Evolutionary conservation across 2,888 invertebrate genomes (phyloP), one percentile per base, ranked within the genome.

Genomic region (Leucoptera coffeella): DNA sequence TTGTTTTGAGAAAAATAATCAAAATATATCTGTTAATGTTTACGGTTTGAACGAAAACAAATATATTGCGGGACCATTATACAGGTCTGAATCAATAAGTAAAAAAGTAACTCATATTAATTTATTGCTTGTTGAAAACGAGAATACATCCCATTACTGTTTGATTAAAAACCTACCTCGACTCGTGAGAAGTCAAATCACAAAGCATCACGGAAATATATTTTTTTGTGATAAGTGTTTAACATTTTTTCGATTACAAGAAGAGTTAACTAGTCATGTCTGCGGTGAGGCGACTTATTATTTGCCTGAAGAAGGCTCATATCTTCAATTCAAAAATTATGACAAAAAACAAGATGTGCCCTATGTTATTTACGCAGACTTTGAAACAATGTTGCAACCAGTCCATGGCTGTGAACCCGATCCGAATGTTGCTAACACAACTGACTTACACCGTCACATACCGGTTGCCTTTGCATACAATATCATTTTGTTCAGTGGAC

Each of bases 251-350:
- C 12, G n/a, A 8, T 23, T 12, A 15, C 10, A 4, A 15, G 27
- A 24, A 12, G 15, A 27, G 14, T 14, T 22, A 7, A 15, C 23
- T 14, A 15, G 14, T 28, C 32, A 32, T 23, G 15, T 25, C 8
- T 32, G 32, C 14, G 12, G 27, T 13, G 26, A 26, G 2, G 15
- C 25, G 10, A 15, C 25, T 5, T 29, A 27, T 9, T 15, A 25
- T 3, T 29, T 32, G 19, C 29, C 32, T 9, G 22, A 32, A 22
- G 21, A 30, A 14, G 24, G 29, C 1, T 10, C 30, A 13, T 22
- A 27, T 3, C 22, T 27, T 12, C n/a, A 32, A 23, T 32, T 32
- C 22, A 30, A 32, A 23, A 24, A 30, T 15, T 32, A 32, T 25
- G 29, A 29, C 8, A 20, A 30, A 5, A 27, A 22, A 24, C 30